Base-by-base conservation (phyloP, 2,888 invertebrate genomes). In the Aplocera efformata region DNA sequence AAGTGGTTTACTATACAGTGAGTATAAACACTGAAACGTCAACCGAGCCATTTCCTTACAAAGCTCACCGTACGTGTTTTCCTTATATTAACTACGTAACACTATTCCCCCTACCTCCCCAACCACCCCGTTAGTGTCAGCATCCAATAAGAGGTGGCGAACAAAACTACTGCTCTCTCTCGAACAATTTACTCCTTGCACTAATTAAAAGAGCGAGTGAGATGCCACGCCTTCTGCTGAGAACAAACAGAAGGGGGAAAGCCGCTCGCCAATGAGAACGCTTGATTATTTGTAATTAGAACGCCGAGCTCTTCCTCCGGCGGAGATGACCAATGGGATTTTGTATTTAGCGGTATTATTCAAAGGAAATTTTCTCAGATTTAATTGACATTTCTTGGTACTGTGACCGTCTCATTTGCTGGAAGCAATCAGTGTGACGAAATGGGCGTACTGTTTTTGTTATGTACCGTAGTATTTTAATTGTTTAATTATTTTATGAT, bases 271-370 rank as follows among this genome's bases (percentile, higher is more conserved):
- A 89, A 89, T 88, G 67, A 67, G 72, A 58, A 67, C 44, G 66
- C 83, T 89, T 89, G 89, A 89, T 89, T 89, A 77, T 88, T 86
- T 80, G 84, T 89, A 89, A 89, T 89, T 89, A 89, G 88, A 88
- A 85, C 84, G 76, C 65, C 56, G 67, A 60, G 72, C 70, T 74
- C 79, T 80, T 79, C 84, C 82, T 83, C 67, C 76, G 59, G 55
- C 54, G 50, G 70, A 79, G 80, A 85, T 86, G 85, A 84, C 88
- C 88, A 88, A 88, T 88, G 61, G 72, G 79, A 76, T 78, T 79
- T 73, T 66, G 70, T 77, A 79, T 78, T 79, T 75, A 77, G 67
- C 72, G 63, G 67, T 66, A 68, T 72, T 65, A 71, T 74, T 75
- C 65, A 58, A 63, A 70, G 70, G 65, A 76, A 77, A 69, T 67